Base-by-base conservation (phyloP, 2,113 vertebrate genomes). In the Panurus biarmicus region DNA sequence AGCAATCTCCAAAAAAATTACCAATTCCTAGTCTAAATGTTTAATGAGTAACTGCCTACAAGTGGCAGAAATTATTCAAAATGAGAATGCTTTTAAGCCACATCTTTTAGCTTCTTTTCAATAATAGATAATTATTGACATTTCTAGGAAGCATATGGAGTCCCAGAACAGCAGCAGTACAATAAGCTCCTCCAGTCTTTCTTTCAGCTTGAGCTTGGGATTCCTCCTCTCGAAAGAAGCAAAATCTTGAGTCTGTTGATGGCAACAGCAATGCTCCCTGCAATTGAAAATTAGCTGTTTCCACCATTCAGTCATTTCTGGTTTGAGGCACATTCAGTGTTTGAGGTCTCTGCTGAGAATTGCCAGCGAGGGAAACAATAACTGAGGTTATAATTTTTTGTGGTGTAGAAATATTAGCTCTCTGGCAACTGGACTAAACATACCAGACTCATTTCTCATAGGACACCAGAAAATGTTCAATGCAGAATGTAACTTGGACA, bases 381-480 rank as follows among this genome's bases (percentile, higher is more conserved):
- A 80, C 72, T 0, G 5, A 89, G 33, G 62, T 77, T 89, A 38
- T 56, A 76, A 50, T 89, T 96, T 96, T 94, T 93, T 91, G 92
- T 87, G 87, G 81, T 83, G 62, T 64, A 70, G 81, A 92, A 95
- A 51, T 91, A 85, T 54, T 76, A 56, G 62, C 29, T 87, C 67
- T 87, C 85, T 86, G 83, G 85, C 86, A 85, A 88, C 64, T 57
- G 87, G 54, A 54, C 74, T 82, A 54, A 87, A 66, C 93, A 95
- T 82, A 82, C 94, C 94, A 96, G 89, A 91, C 77, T 93, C 71
- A 62, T 94, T 94, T 91, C 89, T 92, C 96, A 95, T 7, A 91
- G 47, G 78, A 91, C 77, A 94, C 66, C 24, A 33, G 93, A 79
- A 96, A 82, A 89, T 74, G 33, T 87, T 96, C 74, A 66, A 38